phyloP scores from a whole-genome alignment of 53 echinoderm and acorn worm species.

The Paelopatides confundens region DNA sequence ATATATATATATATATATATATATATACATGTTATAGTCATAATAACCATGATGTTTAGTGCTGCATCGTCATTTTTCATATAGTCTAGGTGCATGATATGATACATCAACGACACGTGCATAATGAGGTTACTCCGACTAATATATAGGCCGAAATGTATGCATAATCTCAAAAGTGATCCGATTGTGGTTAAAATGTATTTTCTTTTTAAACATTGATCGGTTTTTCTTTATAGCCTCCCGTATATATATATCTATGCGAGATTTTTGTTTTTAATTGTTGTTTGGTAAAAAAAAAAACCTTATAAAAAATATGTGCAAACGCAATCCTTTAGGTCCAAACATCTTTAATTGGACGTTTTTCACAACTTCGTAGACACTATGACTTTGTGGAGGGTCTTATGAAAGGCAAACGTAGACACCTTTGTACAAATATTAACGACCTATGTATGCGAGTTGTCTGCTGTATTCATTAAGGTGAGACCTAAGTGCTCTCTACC shows the following conservation, averaged over 20 bases:
- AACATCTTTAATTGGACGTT: conserved; percentile 38
- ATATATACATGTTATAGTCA: too few species aligned
- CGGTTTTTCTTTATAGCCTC: too few species aligned
- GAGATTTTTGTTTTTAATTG: too few species aligned
- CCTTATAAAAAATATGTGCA: neutral
- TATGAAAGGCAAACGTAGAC: conserved; percentile 29
- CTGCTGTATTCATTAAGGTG: neutral
- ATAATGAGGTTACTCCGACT: too few species aligned
- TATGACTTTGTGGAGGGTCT: conserved; percentile 25
- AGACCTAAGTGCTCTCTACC: neutral
- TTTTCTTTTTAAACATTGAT: neutral
- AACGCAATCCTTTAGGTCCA: neutral
- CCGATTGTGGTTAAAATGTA: neutral
- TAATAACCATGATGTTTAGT: too few species aligned
- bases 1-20: too few species aligned
- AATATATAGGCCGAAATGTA: too few species aligned
- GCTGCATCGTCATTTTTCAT: too few species aligned
- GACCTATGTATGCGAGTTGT: neutral
- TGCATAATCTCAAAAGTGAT: neutral
- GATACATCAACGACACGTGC: too few species aligned
- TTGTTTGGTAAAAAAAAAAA: neutral
- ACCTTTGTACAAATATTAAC: conserved; percentile 47
- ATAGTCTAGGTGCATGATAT: too few species aligned
- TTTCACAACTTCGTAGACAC: conserved; percentile 38
- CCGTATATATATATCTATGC: neutral